Evolutionary conservation across 2,888 invertebrate species (phyloP).

Genomic region (Petrolisthes cinctipes): DNA sequence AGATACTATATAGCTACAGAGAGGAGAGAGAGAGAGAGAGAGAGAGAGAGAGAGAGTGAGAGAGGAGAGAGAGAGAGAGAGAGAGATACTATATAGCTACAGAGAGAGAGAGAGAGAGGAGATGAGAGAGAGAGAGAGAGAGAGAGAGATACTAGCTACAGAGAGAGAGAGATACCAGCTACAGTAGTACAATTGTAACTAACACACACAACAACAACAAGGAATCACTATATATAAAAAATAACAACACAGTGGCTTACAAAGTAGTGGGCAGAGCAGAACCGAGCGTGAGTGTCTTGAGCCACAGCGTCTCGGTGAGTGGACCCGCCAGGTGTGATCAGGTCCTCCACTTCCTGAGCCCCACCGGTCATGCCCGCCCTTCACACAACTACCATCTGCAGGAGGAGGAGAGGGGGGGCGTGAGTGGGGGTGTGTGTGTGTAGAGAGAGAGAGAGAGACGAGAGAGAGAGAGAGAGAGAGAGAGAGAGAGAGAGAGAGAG

Average conservation of each 20-base stretch:
- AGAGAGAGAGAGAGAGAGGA: neutral
- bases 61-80: too few species aligned
- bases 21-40: neutral
- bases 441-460: neutral
- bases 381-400: constrained; percentile 51
- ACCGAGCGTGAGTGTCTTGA: constrained; percentile 91
- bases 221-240: too few species aligned
- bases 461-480: neutral
- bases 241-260: neutral
- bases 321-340: constrained; percentile 93
- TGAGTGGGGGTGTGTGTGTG: neutral
- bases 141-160: too few species aligned
- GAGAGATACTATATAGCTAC: neutral
- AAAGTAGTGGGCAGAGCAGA: constrained; percentile 73
- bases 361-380: constrained; percentile 48
- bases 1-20: neutral
- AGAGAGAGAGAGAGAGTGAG: neutral
- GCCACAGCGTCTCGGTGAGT: constrained; percentile 90
- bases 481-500: neutral
- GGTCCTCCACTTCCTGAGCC: constrained; percentile 80
- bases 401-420: constrained; percentile 21
- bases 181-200: too few species aligned
- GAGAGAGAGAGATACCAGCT: too few species aligned
- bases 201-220: too few species aligned
- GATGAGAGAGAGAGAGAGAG: neutral